A percentile compares a stretch with the other conserved stretches of the same genome.
phyloP scores from a whole-genome alignment of 30 jellyfish, hydroid and myxozoan genomes.

The Hydractinia symbiolongicarpus region DNA sequence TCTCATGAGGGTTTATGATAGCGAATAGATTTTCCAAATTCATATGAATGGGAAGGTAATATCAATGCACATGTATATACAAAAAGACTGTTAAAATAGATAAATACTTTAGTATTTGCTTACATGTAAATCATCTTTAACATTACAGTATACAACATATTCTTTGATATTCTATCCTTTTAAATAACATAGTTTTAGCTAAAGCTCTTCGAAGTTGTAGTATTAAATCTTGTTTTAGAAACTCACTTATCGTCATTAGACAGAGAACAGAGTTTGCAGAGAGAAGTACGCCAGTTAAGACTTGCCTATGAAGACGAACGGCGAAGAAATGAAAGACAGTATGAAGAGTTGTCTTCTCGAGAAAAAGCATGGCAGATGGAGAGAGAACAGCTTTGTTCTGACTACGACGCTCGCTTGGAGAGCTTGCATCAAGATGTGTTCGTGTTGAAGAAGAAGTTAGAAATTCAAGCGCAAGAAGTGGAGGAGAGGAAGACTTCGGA shows the following conservation, averaged over 20 bases:
- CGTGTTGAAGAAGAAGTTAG: conserved; percentile 18
- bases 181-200: too few relatives aligned
- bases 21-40: too few relatives aligned
- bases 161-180: too few relatives aligned
- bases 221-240: background rate
- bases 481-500: background rate
- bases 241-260: conserved; percentile 13
- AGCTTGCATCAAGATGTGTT: conserved; percentile 29
- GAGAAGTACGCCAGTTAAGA: conserved; percentile 47
- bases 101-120: too few relatives aligned
- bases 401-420: conserved; percentile 14
- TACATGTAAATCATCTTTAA: too few relatives aligned
- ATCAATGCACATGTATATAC: too few relatives aligned
- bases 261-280: conserved; percentile 54
- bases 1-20: too few relatives aligned
- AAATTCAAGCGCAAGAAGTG: conserved; percentile 9
- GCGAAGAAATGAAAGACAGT: conserved; percentile 36
- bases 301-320: conserved; percentile 29
- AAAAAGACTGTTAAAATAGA: too few relatives aligned
- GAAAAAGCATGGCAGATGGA: conserved; percentile 36
- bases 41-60: too few relatives aligned
- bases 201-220: too few relatives aligned
- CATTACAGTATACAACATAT: too few relatives aligned
- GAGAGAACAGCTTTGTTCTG: conserved; percentile 23
- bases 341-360: conserved; percentile 23